phyloP scores from a whole-genome alignment of 2,888 invertebrate species.

The Caenorhabditis virilis region DNA sequence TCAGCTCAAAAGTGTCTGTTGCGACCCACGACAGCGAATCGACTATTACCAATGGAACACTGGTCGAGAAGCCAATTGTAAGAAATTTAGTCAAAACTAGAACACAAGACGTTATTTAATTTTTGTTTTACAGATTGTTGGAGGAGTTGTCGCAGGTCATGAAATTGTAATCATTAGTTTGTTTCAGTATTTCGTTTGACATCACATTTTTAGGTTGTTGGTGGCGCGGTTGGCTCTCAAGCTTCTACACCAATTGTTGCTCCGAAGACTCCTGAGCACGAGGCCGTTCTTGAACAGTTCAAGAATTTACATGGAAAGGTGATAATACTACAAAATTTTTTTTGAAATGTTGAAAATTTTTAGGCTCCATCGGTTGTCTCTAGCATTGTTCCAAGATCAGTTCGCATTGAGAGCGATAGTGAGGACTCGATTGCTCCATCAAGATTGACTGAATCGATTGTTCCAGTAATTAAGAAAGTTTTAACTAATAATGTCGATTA shows the following conservation, averaged over 20 bases:
- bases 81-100: too few relatives aligned
- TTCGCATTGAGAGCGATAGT: conserved; percentile 30
- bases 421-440: conserved; percentile 39
- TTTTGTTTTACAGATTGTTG: too few relatives aligned
- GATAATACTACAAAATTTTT: too few relatives aligned
- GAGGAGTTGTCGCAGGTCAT: too few relatives aligned
- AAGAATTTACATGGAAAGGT: conserved; percentile 32
- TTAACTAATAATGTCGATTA: background rate
- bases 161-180: too few relatives aligned
- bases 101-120: too few relatives aligned
- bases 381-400: conserved; percentile 21
- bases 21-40: conserved; percentile 31
- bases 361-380: conserved; percentile 29
- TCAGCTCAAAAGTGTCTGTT: conserved; percentile 21
- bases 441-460: conserved; percentile 19
- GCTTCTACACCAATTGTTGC: conserved; percentile 32
- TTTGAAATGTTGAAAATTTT: background rate
- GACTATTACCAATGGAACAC: conserved; percentile 26
- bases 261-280: conserved; percentile 31
- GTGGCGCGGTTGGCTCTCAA: conserved; percentile 12
- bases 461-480: conserved; percentile 3
- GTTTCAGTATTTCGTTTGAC: background rate
- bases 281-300: conserved; percentile 41
- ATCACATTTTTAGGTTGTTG: conserved; percentile 9
- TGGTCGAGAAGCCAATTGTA: conserved; percentile 28